Evolutionary conservation across 2,888 invertebrate genomes (phyloP).

Genomic region (Dione juno): DNA sequence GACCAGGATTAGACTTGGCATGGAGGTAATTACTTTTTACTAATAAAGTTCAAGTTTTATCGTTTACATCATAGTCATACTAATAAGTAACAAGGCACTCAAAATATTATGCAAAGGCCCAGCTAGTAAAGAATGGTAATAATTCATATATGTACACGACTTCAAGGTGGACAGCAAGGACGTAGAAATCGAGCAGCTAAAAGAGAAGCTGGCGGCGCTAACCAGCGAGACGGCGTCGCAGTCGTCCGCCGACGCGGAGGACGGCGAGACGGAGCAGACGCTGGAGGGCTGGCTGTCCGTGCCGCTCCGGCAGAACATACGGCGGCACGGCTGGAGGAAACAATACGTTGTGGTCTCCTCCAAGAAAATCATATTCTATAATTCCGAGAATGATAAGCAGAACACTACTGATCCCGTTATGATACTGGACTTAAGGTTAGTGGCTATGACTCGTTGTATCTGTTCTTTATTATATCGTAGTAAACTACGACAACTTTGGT

Average conservation of each 20-base stretch:
- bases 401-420: slow-evolving; percentile 97
- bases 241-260: slow-evolving; percentile 94
- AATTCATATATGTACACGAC: too few relatives aligned
- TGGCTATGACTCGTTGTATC: slow-evolving; percentile 7
- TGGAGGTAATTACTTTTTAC: slow-evolving; percentile 87
- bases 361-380: slow-evolving; percentile 98
- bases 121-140: too few relatives aligned
- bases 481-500: too few relatives aligned
- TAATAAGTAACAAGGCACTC: too few relatives aligned
- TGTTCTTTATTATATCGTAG: background rate
- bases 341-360: slow-evolving; percentile 98
- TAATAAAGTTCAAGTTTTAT: background rate
- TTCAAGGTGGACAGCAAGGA: slow-evolving; percentile 94
- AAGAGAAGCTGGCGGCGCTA: slow-evolving; percentile 90
- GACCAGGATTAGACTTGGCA: slow-evolving; percentile 89
- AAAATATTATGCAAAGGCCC: too few relatives aligned
- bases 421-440: slow-evolving; percentile 96
- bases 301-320: slow-evolving; percentile 97
- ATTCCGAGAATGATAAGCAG: slow-evolving; percentile 96
- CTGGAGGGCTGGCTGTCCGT: slow-evolving; percentile 98
- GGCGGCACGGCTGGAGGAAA: slow-evolving; percentile 97
- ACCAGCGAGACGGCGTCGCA: slow-evolving; percentile 95
- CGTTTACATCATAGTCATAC: too few relatives aligned
- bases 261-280: slow-evolving; percentile 89
- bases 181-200: slow-evolving; percentile 96